Evolutionary conservation across 2,113 vertebrate genomes (phyloP), one percentile per base, ranked within the genome.

Genomic region (Delphinapterus leucas): DNA sequence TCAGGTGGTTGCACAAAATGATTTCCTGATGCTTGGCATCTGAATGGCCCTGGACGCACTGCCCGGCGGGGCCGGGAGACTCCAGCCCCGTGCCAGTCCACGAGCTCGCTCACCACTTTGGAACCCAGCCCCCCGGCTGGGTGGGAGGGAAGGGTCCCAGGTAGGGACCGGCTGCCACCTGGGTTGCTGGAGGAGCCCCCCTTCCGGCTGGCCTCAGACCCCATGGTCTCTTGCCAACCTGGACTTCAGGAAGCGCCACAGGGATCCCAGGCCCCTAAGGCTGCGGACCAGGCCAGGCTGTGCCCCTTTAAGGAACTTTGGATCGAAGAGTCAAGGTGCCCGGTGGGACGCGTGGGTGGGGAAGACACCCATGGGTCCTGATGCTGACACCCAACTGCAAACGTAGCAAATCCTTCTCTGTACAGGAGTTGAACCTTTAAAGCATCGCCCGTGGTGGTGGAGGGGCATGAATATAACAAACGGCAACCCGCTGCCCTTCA

Each of bases 231-330:
- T 55, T 55, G 49, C 83, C 93, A 18, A 26, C 47, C 60, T 67
- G 33, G 90, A 76, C 47, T 60, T 90, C 68, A 79, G 96, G 94
- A 93, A 96, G 70, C 0, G 1, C 97, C 97, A 58, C 8, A 47
- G 97, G 94, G 91, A 84, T 76, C 97, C 94, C 10, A 33, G 93
- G 84, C 96, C 87, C 90, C 95, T 94, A 95, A 95, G 91, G 96
- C 94, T 49, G 31, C 13, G 11, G 93, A 77, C 91, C 81, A 97
- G 98, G 97, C 97, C 95, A 92, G 97, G 97, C 97, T 97, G 55
- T 71, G 97, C 92, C 96, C 95, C 97, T 97, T 95, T 96, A 97
- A 98, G 98, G 97, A 98, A 98, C 98, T 98, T 98, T 98, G 98
- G 98, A 98, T 98, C 94, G 67, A 97, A 97, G 95, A 98, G 97